Conservation (phyloP, 1,140 invertebrate genomes). For the Diachasma alloeum region DNA sequence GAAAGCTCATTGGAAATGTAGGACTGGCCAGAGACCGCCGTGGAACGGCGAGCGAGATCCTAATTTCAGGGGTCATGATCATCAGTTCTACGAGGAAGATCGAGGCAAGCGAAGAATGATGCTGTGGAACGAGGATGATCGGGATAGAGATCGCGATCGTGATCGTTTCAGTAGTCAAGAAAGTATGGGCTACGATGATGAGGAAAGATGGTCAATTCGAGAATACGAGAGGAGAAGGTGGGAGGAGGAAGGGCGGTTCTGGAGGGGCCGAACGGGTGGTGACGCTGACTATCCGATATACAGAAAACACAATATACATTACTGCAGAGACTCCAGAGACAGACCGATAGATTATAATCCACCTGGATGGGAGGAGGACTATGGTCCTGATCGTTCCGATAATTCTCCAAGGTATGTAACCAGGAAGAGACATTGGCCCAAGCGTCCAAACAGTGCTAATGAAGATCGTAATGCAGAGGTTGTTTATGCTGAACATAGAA, state of each 20-base stretch:
- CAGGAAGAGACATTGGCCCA: conserved; percentile 69
- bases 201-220: conserved; percentile 54
- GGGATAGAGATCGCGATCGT: conserved; percentile 56
- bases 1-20: conserved; percentile 56
- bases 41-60: conserved; percentile 50
- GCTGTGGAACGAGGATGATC: conserved; percentile 56
- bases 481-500: conserved; percentile 48
- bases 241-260: conserved; percentile 54
- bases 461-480: conserved; percentile 57
- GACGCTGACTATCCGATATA: conserved; percentile 41
- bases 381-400: conserved; percentile 33
- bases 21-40: conserved; percentile 47
- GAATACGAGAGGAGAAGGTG: conserved; percentile 59
- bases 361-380: conserved; percentile 48
- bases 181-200: conserved; percentile 64
- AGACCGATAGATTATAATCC: conserved; percentile 49
- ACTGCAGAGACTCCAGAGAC: conserved; percentile 49
- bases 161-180: conserved; percentile 68
- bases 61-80: conserved; percentile 21
- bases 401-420: conserved; percentile 59
- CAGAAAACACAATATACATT: conserved; percentile 51
- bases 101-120: conserved; percentile 53
- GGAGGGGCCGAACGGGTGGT: conserved; percentile 39
- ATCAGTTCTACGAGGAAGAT: conserved; percentile 58
- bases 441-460: conserved; percentile 71